phyloP scores from a whole-genome alignment of 1,140 invertebrate genomes.

The Telenomus remus region DNA sequence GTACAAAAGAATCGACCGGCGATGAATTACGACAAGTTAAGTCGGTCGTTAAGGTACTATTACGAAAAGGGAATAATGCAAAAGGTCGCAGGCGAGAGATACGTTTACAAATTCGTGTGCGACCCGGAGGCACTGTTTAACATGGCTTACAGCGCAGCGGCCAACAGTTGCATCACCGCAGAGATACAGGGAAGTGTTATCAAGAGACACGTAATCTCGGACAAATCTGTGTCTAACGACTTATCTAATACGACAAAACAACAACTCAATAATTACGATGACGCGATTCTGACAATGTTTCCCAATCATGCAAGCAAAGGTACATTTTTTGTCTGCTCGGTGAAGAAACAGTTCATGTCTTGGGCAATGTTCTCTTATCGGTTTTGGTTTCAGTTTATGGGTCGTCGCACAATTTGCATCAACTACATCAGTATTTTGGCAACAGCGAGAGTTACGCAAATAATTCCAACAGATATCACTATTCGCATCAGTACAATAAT shows the following conservation, averaged over 20 bases:
- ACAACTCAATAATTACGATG: constrained; percentile 31
- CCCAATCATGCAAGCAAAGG: constrained; percentile 48
- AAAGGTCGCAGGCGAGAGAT: constrained; percentile 96
- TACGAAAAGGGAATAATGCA: constrained; percentile 99
- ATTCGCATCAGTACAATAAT: constrained; percentile 64
- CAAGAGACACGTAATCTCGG: constrained; percentile 45
- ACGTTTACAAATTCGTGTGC: constrained; percentile 97
- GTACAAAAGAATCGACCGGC: constrained; percentile 92
- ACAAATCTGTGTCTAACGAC: constrained; percentile 29
- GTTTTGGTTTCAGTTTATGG: constrained; percentile 63
- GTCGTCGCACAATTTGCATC: constrained; percentile 66
- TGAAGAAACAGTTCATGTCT: background rate
- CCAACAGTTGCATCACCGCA: constrained; percentile 45
- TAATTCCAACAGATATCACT: constrained; percentile 66
- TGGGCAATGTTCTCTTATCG: too few relatives aligned
- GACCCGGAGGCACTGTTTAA: constrained; percentile 94
- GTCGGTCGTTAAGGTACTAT: constrained; percentile 93
- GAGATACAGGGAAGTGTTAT: constrained; percentile 54
- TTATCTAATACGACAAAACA: constrained; percentile 42
- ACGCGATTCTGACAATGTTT: constrained; percentile 49
- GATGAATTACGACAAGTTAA: constrained; percentile 98
- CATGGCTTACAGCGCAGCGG: constrained; percentile 81
- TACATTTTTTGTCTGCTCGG: background rate
- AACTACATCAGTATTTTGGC: constrained; percentile 71
- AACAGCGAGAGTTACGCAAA: constrained; percentile 68